Evolutionary conservation across 2,888 invertebrate genomes (phyloP).

Genomic region (Ennomos erosarius): DNA sequence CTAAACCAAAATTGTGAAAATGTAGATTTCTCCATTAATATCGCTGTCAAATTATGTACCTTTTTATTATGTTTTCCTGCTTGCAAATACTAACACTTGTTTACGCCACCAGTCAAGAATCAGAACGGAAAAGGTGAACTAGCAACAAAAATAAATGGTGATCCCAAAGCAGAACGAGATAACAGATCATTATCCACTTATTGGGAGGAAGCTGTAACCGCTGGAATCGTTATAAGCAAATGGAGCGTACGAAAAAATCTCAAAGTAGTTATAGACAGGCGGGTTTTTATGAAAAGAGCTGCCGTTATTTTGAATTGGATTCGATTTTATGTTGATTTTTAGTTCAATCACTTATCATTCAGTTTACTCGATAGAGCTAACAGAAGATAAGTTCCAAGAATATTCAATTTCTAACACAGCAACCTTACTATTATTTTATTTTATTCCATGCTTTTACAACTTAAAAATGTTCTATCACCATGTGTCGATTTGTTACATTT

Average conservation of each 20-base stretch:
- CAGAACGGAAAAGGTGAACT: slow-evolving; percentile 60
- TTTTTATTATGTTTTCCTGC: neutral
- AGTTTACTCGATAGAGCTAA: too few relatives aligned
- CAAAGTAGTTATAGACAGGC: slow-evolving; percentile 24
- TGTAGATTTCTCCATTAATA: too few relatives aligned
- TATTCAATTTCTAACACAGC: too few relatives aligned
- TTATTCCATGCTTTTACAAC: too few relatives aligned
- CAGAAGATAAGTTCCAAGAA: too few relatives aligned
- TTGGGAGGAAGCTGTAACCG: slow-evolving; percentile 76
- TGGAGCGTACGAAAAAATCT: slow-evolving; percentile 45
- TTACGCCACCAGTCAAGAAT: slow-evolving; percentile 32
- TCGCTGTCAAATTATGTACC: too few relatives aligned
- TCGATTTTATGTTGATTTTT: too few relatives aligned
- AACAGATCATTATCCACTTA: slow-evolving; percentile 79
- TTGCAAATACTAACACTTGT: slow-evolving; percentile 10
- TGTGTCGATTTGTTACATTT: too few relatives aligned
- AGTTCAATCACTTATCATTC: too few relatives aligned
- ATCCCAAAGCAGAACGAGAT: slow-evolving; percentile 66
- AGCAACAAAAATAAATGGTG: slow-evolving; percentile 64
- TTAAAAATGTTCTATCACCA: too few relatives aligned
- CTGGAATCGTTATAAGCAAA: slow-evolving; percentile 67
- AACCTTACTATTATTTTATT: too few relatives aligned
- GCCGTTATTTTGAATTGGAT: neutral
- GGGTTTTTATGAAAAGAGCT: neutral
- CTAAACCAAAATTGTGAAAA: too few relatives aligned